Evolutionary conservation across 1,140 invertebrate genomes (phyloP).

Genomic region (Anoplolepis gracilipes): DNA sequence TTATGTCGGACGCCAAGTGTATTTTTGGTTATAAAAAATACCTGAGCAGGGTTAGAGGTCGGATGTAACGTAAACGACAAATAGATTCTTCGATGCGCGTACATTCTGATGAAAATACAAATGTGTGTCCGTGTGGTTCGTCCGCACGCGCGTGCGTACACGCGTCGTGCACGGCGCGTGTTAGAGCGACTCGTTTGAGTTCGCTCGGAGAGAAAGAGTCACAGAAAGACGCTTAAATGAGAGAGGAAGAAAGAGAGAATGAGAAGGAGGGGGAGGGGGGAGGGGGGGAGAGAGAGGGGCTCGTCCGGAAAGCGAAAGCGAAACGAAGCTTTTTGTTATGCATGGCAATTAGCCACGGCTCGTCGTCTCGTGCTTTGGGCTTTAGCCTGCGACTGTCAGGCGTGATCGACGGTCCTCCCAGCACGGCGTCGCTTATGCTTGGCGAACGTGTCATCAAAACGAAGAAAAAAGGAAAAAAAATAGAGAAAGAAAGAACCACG

Average conservation of each 20-base stretch:
- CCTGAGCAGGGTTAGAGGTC: constrained; percentile 11
- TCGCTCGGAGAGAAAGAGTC: constrained; percentile 36
- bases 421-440: constrained; percentile 63
- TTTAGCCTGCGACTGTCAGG: constrained; percentile 75
- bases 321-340: constrained; percentile 63
- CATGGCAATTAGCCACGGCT: constrained; percentile 68
- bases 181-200: constrained; percentile 6
- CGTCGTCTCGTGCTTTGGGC: constrained; percentile 74
- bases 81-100: constrained; percentile 31
- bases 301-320: constrained; percentile 36
- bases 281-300: background rate
- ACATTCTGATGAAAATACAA: constrained; percentile 46
- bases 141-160: constrained; percentile 60
- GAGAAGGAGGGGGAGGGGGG: background rate
- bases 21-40: constrained; percentile 43
- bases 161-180: constrained; percentile 39
- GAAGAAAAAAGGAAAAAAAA: background rate
- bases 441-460: constrained; percentile 70
- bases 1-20: background rate
- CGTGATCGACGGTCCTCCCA: constrained; percentile 76
- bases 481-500: constrained; percentile 33
- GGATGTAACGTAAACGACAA: constrained; percentile 42
- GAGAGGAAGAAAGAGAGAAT: background rate
- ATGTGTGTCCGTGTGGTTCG: constrained; percentile 26
- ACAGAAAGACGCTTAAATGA: background rate